These are phyloP conservation scores for Girardinus metallicus DNA, from an alignment of 2,797 vertebrate genomes.

Conservation along the genomic window DNA sequence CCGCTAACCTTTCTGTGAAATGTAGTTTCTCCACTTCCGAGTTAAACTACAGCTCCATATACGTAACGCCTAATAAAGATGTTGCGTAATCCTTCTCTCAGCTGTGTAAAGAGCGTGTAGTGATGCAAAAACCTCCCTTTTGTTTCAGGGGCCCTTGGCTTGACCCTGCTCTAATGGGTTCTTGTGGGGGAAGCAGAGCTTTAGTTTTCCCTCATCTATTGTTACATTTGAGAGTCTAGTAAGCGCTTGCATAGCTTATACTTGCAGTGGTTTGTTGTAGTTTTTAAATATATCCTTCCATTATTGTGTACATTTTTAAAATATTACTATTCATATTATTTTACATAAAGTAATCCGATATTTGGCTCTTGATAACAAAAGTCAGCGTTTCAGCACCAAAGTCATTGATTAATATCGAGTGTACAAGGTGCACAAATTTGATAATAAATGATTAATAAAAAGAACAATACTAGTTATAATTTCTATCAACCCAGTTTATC, in stretches of 20 bases:
- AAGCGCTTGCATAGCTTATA: constrained; percentile 18
- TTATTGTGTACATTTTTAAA: neutral
- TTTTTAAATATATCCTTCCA: constrained; percentile 22
- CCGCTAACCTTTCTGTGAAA: neutral
- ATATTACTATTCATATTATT: neutral
- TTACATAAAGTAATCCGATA: neutral
- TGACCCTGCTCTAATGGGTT: constrained; percentile 18
- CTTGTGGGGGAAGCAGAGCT: constrained; percentile 1
- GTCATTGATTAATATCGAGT: neutral
- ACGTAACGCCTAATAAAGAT: constrained; percentile 49
- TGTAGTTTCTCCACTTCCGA: constrained; percentile 8
- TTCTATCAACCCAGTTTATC: neutral
- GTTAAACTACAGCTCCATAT: constrained; percentile 26
- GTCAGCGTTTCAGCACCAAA: neutral
- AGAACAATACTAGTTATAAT: neutral
- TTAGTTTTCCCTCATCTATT: constrained; percentile 22
- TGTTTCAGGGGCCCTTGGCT: constrained; percentile 23
- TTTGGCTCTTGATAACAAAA: neutral
- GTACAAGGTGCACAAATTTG: neutral
- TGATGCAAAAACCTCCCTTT: constrained; percentile 39
- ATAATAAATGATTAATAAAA: neutral
- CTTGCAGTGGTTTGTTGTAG: neutral
- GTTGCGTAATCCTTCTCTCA: constrained; percentile 59
- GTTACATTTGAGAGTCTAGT: constrained; percentile 22
- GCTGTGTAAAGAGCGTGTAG: constrained; percentile 32